Conservation (phyloP, 2,888 invertebrate species). For the Atethmia centrago region DNA sequence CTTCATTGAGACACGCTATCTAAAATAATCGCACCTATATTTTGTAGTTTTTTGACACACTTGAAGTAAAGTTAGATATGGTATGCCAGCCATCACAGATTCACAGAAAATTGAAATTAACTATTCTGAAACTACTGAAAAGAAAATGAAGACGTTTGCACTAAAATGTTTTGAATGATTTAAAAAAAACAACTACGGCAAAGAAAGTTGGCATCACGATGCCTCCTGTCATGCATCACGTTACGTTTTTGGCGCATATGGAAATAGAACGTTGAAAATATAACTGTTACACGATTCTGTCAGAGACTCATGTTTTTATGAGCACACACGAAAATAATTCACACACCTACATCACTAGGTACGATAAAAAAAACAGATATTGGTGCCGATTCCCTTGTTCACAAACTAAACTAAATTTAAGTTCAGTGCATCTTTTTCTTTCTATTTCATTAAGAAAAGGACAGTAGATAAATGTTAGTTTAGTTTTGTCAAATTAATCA, state of each 20-base stretch:
- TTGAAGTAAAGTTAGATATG: too few relatives aligned
- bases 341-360: constrained; percentile 1
- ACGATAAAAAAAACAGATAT: constrained; percentile 3
- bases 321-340: constrained; percentile 39
- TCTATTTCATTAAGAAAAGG: too few relatives aligned
- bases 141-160: not conserved
- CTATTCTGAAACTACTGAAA: not conserved
- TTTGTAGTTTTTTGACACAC: too few relatives aligned
- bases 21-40: too few relatives aligned
- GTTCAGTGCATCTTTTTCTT: too few relatives aligned
- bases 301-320: constrained; percentile 40
- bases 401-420: too few relatives aligned
- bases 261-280: constrained; percentile 63
- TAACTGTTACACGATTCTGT: constrained; percentile 35
- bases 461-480: too few relatives aligned
- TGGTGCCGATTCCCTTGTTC: too few relatives aligned
- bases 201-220: constrained; percentile 54
- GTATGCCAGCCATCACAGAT: not conserved
- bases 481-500: too few relatives aligned
- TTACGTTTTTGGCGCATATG: constrained; percentile 60
- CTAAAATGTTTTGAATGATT: not conserved
- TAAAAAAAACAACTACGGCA: constrained; percentile 10
- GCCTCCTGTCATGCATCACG: constrained; percentile 46
- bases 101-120: not conserved
- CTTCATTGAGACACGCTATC: too few relatives aligned